A percentile compares a stretch with the other conserved stretches of the same genome.
phyloP scores from a whole-genome alignment of 2,113 vertebrate species.

The Leucosticte australis region DNA sequence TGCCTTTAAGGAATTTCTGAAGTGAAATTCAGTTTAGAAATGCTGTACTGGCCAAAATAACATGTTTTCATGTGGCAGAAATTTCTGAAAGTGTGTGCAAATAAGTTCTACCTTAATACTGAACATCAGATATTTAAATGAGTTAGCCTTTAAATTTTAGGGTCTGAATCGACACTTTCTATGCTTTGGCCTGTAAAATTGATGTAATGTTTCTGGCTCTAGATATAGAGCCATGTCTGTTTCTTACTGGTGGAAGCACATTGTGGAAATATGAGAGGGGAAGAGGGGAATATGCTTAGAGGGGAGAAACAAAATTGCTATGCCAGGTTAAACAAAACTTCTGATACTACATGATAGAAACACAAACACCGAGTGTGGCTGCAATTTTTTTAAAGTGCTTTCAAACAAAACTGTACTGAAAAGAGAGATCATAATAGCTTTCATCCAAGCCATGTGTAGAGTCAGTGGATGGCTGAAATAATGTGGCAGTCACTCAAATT shows the following conservation, averaged over 20 bases:
- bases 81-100: neutral
- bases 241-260: neutral
- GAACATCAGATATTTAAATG: neutral
- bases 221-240: neutral
- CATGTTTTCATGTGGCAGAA: neutral
- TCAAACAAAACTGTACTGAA: neutral
- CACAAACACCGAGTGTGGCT: accelerated
- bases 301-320: neutral
- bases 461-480: neutral
- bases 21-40: neutral
- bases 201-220: neutral
- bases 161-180: neutral
- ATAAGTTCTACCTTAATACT: neutral
- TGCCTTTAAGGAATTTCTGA: neutral
- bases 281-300: neutral
- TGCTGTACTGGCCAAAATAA: neutral
- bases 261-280: neutral
- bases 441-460: neutral
- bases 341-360: neutral
- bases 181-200: neutral
- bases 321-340: neutral
- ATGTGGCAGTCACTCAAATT: neutral
- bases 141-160: neutral
- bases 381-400: neutral
- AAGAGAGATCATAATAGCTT: neutral